Evolutionary conservation across 2,797 vertebrate genomes (phyloP).

Genomic region (Muraenolepis orangiensis): DNA sequence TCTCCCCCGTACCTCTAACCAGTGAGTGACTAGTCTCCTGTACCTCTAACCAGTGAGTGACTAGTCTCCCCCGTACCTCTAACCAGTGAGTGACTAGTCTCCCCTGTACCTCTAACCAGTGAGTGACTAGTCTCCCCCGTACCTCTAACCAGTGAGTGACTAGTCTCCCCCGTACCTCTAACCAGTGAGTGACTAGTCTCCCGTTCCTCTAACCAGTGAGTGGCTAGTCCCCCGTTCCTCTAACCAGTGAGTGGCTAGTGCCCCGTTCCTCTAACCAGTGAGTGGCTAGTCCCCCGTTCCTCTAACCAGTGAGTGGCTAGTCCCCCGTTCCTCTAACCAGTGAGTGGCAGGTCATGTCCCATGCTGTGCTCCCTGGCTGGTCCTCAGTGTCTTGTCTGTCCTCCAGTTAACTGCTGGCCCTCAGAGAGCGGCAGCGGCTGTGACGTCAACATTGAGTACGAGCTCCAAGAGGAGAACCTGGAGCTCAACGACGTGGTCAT

Average conservation of each 20-base stretch:
- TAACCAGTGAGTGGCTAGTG: constrained; percentile 93
- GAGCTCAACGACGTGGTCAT: constrained; percentile 94
- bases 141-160: constrained; percentile 89
- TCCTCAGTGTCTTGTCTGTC: neutral
- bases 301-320: too few relatives aligned
- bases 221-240: too few relatives aligned
- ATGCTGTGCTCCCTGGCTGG: too few relatives aligned
- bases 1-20: constrained; percentile 91
- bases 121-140: constrained; percentile 94
- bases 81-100: constrained; percentile 82
- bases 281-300: constrained; percentile 61
- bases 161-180: too few relatives aligned
- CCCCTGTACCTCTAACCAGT: too few relatives aligned
- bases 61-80: constrained; percentile 91
- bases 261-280: constrained; percentile 94
- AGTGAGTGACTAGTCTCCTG: constrained; percentile 80
- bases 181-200: constrained; percentile 91
- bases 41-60: too few relatives aligned
- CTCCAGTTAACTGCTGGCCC: constrained; percentile 97
- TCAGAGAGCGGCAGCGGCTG: constrained; percentile 91
- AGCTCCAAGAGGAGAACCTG: constrained; percentile 90
- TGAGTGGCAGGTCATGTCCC: constrained; percentile 72
- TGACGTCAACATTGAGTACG: constrained; percentile 97
- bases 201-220: constrained; percentile 95
- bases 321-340: constrained; percentile 93